These are phyloP conservation scores for Globia sparganii DNA, from an alignment of 2,888 invertebrate genomes.

Conservation along the genomic window DNA sequence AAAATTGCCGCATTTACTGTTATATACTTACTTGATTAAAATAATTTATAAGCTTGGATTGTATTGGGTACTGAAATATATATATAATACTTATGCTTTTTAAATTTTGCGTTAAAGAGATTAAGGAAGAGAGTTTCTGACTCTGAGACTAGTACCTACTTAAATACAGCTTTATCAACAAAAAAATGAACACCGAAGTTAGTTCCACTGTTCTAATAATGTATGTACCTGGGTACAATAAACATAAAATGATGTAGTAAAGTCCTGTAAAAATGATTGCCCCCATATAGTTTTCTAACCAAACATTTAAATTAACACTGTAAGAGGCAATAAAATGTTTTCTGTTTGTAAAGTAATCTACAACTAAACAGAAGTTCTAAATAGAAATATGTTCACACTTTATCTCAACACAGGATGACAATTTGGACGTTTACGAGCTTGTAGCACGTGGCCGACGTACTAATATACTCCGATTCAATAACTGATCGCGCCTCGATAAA, in stretches of 20 bases:
- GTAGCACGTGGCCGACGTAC: conserved; percentile 56
- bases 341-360: conserved; percentile 19
- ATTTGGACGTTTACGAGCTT: conserved; percentile 59
- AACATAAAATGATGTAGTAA: no score
- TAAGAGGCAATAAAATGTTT: background rate
- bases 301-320: background rate
- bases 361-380: conserved; percentile 33
- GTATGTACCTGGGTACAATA: no score
- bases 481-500: conserved; percentile 29
- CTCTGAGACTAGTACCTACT: no score
- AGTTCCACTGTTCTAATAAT: background rate
- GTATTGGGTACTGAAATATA: background rate
- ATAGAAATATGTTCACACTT: conserved; percentile 49
- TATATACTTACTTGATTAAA: conserved; percentile 1
- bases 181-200: background rate
- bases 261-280: no score
- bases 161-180: no score
- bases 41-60: background rate
- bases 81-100: background rate
- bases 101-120: background rate
- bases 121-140: no score
- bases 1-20: conserved; percentile 1
- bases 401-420: conserved; percentile 50
- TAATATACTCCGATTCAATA: conserved; percentile 48
- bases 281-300: no score